phyloP scores from a whole-genome alignment of 2,797 vertebrate genomes.

The Phrynocephalus vlangalii region DNA sequence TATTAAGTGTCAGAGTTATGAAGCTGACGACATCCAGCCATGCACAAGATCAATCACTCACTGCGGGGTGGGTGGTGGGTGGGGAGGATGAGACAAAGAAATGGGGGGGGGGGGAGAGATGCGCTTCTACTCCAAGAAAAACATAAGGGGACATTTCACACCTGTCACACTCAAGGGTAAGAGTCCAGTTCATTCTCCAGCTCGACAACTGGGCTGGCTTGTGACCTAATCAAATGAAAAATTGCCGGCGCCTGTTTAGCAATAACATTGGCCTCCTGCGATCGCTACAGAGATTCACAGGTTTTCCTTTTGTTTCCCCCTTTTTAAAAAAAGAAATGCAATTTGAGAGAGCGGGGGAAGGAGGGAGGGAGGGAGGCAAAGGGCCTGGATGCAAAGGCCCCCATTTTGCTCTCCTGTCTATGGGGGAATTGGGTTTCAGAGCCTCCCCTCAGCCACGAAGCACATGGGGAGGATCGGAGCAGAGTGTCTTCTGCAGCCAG shows the following conservation, averaged over 20 bases:
- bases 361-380: slow-evolving; percentile 19
- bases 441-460: neutral
- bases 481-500: no score
- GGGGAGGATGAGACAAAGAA: no score
- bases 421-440: neutral
- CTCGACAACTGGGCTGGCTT: slow-evolving; percentile 68
- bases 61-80: neutral
- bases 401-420: neutral
- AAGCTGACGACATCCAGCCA: slow-evolving; percentile 60
- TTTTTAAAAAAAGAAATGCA: neutral
- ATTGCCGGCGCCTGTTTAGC: slow-evolving; percentile 71
- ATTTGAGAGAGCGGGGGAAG: slow-evolving; percentile 21
- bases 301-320: slow-evolving; percentile 25
- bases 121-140: slow-evolving; percentile 56
- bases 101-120: slow-evolving; percentile 31
- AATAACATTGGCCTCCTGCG: slow-evolving; percentile 57
- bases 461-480: neutral
- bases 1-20: slow-evolving; percentile 52
- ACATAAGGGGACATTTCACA: slow-evolving; percentile 64
- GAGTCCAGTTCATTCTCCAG: slow-evolving; percentile 61
- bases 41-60: slow-evolving; percentile 71
- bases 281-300: slow-evolving; percentile 58
- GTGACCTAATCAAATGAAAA: slow-evolving; percentile 68
- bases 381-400: slow-evolving; percentile 55
- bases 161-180: slow-evolving; percentile 79